Evolutionary conservation across 1,140 invertebrate genomes (phyloP), one percentile per base, ranked within the genome.

Genomic region (Diploscapter pachys): DNA sequence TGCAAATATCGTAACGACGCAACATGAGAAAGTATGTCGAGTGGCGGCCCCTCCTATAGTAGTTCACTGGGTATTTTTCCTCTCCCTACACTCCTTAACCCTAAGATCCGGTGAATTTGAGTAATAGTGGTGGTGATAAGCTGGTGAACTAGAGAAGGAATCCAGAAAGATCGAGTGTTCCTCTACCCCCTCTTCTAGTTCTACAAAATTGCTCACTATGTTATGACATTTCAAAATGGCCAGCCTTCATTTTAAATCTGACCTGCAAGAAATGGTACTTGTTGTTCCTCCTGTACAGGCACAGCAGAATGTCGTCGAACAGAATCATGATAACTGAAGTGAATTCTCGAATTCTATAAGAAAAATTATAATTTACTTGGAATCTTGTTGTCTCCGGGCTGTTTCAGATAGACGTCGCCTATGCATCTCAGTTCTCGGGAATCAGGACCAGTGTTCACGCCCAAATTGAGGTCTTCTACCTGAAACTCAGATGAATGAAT

Each of bases 251-350:
- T 31, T 31, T 31, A 31, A 31, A 31, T 31, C 31, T 31, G 31
- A 31, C 31, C 31, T 31, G 31, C 31, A 31, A 52, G 66, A 68
- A 68, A 9, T 53, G 6, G 51, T 52, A 68, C 50, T 54, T 68
- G 31, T 31, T 65, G 51, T 68, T 68, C 51, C 53, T 72, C 50
- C 54, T 68, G 31, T 9, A 11, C 59, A 72, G 54, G 13, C 49
- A 64, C 4, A 72, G 50, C n/a, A 72, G 63, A 55, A 72, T 72
- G 50, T 72, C 71, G 49, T 72, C 71, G 61, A 72, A 72, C 8
- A 9, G 13, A 52, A 69, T 53, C 9, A 72, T 31, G n/a, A 4
- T 11, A 48, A 72, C 61, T 68, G 66, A 51, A 68, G n/a, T 11
- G 48, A 51, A 11, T 6, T 53, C 66, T 55, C 5, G 5, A 51